Evolutionary conservation across 2,797 vertebrate species (phyloP).

Genomic region (Pogonophryne albipinna): DNA sequence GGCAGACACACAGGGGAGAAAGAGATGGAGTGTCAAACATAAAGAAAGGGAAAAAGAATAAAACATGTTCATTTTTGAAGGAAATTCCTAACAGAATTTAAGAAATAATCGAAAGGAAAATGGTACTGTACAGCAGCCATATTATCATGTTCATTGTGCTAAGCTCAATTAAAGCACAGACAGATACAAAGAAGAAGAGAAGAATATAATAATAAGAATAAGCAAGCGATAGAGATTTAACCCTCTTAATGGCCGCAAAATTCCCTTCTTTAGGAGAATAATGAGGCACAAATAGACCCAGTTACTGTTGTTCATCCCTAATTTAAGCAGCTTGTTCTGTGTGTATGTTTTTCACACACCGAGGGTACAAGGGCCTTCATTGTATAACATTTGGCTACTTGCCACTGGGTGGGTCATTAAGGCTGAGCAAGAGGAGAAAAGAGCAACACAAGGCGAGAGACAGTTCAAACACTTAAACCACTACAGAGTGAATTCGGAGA

Average conservation of each 20-base stretch:
- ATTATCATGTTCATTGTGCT: neutral
- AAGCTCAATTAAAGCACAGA: neutral
- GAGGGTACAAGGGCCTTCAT: conserved; percentile 56
- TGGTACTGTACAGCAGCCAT: neutral
- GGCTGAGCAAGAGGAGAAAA: conserved; percentile 28
- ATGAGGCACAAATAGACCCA: neutral
- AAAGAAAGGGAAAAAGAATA: neutral
- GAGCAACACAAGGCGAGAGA: conserved; percentile 23
- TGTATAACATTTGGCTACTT: conserved; percentile 59
- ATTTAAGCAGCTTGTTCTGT: conserved; percentile 27
- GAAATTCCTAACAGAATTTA: neutral
- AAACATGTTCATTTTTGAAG: neutral
- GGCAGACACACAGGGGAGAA: conserved; percentile 6
- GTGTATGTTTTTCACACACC: conserved; percentile 34
- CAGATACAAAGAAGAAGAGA: neutral
- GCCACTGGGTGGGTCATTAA: conserved; percentile 61
- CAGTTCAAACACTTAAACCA: conserved; percentile 15
- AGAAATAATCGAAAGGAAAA: too few relatives aligned
- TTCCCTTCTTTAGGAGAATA: neutral
- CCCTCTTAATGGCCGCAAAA: neutral
- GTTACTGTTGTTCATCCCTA: conserved; percentile 8
- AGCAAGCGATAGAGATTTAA: neutral
- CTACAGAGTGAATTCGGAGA: neutral
- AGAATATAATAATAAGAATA: neutral
- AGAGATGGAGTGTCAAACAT: neutral